Conservation (phyloP, 2,797 vertebrate species). For the Dromococcyx pavoninus region DNA sequence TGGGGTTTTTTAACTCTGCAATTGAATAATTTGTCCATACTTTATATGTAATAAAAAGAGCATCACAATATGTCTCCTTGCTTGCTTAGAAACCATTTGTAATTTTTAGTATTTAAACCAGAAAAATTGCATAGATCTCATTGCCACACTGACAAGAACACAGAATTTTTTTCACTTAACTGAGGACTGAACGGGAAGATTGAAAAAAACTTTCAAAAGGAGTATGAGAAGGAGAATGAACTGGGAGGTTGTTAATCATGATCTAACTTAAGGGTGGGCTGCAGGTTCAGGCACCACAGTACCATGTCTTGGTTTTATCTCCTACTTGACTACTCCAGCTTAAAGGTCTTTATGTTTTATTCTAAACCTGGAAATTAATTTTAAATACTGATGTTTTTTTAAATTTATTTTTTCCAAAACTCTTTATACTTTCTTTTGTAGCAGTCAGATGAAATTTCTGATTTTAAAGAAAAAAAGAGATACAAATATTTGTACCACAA, state of each 20-base stretch:
- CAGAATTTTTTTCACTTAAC: neutral
- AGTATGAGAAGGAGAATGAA: neutral
- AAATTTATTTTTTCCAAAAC: neutral
- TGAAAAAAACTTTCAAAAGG: neutral
- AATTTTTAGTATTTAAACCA: conserved; percentile 31
- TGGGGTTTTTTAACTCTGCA: neutral
- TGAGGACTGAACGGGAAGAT: neutral
- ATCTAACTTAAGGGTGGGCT: neutral
- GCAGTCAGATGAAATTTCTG: neutral
- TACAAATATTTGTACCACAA: neutral
- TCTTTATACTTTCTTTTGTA: neutral
- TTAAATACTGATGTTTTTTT: neutral
- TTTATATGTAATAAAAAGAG: conserved; percentile 13
- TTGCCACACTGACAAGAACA: neutral
- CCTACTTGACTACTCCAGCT: neutral
- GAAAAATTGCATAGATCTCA: neutral
- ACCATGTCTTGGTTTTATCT: neutral
- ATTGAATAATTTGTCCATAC: conserved; percentile 1
- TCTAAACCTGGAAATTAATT: neutral
- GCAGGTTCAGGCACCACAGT: neutral
- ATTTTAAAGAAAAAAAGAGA: neutral
- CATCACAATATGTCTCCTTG: neutral
- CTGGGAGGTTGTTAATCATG: neutral
- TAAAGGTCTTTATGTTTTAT: neutral
- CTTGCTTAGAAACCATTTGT: conserved; percentile 6